Evolutionary conservation across 2,888 invertebrate genomes (phyloP).

Genomic region (Platypus cylindrus): DNA sequence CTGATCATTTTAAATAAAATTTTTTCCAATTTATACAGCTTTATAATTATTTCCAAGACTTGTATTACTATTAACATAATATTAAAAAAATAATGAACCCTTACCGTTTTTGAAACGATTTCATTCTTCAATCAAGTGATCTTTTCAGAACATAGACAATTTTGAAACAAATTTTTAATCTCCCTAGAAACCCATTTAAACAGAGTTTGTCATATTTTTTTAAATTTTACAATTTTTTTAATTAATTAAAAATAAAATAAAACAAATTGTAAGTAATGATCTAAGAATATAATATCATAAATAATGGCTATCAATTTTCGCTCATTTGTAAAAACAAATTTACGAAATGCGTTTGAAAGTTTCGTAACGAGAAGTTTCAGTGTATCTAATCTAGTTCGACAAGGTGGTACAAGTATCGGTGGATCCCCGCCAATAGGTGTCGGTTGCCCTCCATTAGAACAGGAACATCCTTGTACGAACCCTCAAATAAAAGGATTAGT

Average conservation of each 20-base stretch:
- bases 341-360: background rate
- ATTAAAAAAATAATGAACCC: too few species aligned
- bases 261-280: conserved; percentile 12
- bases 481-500: conserved; percentile 40
- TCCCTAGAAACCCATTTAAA: conserved; percentile 5
- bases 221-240: conserved; percentile 10
- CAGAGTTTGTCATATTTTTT: conserved; percentile 8
- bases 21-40: too few species aligned
- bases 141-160: too few species aligned
- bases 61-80: too few species aligned
- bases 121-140: too few species aligned
- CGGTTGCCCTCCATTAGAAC: conserved; percentile 7
- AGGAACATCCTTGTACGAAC: conserved; percentile 24
- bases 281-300: conserved; percentile 5
- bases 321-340: conserved; percentile 3
- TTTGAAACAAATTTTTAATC: background rate
- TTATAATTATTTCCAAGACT: too few species aligned
- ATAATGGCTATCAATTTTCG: conserved; percentile 10
- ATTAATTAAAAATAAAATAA: conserved; percentile 8
- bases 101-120: too few species aligned
- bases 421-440: conserved; percentile 4
- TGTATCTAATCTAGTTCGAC: background rate
- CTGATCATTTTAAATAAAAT: too few species aligned
- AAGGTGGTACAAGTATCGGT: too few species aligned
- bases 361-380: conserved; percentile 2